Conservation (phyloP, 2,888 invertebrate species). For the Linnaemya tessellans region DNA sequence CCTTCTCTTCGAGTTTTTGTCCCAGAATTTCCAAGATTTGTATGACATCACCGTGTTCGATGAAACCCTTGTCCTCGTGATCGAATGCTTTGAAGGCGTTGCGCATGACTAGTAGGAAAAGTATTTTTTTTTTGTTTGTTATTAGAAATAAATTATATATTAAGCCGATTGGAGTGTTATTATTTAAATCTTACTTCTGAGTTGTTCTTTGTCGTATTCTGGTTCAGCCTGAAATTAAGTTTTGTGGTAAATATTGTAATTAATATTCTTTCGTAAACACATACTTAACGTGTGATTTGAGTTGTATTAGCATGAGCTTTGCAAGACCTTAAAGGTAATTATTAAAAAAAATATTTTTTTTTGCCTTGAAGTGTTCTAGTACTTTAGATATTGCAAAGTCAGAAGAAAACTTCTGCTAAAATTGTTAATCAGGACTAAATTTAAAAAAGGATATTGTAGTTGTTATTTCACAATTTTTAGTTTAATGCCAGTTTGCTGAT, state of each 20-base stretch:
- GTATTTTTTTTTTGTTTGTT: background rate
- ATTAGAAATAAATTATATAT: background rate
- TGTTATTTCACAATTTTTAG: no score
- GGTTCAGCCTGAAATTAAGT: conserved; percentile 84
- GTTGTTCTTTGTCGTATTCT: conserved; percentile 90
- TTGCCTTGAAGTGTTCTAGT: no score
- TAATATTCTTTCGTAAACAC: background rate
- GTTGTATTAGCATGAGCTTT: conserved; percentile 29
- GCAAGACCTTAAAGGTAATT: no score
- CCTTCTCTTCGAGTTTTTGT: conserved; percentile 91
- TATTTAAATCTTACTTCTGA: conserved; percentile 86
- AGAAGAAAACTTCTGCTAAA: no score
- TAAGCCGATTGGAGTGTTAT: background rate
- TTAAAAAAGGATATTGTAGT: no score
- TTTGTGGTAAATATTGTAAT: background rate
- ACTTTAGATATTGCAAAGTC: no score
- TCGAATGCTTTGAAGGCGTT: conserved; percentile 97
- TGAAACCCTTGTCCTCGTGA: conserved; percentile 92
- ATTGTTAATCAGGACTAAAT: no score
- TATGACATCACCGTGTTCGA: conserved; percentile 92
- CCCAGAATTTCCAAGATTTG: conserved; percentile 95
- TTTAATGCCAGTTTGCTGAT: no score
- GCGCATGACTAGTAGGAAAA: conserved; percentile 87
- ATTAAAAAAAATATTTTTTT: no score
- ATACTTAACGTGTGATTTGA: background rate